Evolutionary conservation across 2,888 invertebrate genomes (phyloP).

Genomic region (Oxystoma pomonae): DNA sequence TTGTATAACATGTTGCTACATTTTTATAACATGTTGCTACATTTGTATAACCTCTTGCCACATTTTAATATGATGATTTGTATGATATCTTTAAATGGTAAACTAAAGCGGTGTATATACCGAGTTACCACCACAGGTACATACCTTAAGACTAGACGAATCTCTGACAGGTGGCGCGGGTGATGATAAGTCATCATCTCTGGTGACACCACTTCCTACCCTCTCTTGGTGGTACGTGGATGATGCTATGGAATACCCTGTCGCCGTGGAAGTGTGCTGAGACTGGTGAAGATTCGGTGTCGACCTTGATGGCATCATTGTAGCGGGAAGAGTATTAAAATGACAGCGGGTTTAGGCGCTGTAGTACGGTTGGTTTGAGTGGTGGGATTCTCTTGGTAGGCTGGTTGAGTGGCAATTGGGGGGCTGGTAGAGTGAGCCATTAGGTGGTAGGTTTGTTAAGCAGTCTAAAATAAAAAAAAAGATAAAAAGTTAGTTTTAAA

Average conservation of each 20-base stretch:
- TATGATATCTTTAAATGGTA: too few species aligned
- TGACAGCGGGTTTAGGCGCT: background rate
- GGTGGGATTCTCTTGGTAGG: background rate
- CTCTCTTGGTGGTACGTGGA: background rate
- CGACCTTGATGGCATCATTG: slow-evolving; percentile 50
- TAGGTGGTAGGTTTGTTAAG: background rate
- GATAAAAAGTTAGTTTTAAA: too few species aligned
- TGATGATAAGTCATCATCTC: slow-evolving; percentile 53
- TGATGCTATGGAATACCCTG: background rate
- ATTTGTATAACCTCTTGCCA: too few species aligned
- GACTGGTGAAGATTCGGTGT: slow-evolving; percentile 47
- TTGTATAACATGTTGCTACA: too few species aligned
- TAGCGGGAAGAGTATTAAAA: slow-evolving; percentile 11
- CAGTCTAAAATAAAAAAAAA: background rate
- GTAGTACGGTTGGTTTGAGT: background rate
- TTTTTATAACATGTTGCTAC: too few species aligned
- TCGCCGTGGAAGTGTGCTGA: slow-evolving; percentile 10
- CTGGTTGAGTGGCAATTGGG: background rate
- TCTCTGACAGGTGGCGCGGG: slow-evolving; percentile 62
- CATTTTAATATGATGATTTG: too few species aligned
- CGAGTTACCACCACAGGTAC: too few species aligned
- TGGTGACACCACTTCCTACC: slow-evolving; percentile 24
- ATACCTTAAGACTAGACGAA: slow-evolving; percentile 55
- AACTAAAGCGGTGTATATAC: too few species aligned
- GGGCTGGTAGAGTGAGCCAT: background rate